Evolutionary conservation across 2,888 invertebrate species (phyloP), one percentile per base, ranked within the genome.

Genomic region (Marronus borbonicus): DNA sequence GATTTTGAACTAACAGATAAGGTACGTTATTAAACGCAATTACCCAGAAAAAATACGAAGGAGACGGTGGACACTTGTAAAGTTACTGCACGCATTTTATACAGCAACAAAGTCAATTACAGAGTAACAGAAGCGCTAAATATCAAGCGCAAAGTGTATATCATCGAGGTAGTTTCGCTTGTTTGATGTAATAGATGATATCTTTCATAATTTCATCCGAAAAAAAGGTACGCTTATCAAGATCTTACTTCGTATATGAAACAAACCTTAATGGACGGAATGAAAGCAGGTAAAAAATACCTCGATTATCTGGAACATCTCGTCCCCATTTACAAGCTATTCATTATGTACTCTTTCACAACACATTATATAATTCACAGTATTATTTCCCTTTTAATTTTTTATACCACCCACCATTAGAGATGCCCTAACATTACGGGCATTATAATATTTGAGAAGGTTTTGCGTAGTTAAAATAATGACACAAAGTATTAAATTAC

Each of bases 351-450:
- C 72, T 74, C 49, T 62, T 60, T 74, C 72, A 74, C 60, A 74
- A 62, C 72, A 74, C 72, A 74, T 74, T 74, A 74, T 74, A 49
- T 74, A 74, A 74, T 74, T 74, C 72, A 74, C 60, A 60, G 44
- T 74, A 44, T 44, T 49, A 74, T 74, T 74, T 74, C 62, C 72
- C 44, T 60, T 60, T 74, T 74, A 74, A 72, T 74, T 74, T 74
- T 74, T 74, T 74, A 74, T 74, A 60, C 72, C 62, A 24, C 72
- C 72, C 60, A 62, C 72, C 36, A 74, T 74, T 74, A 74, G 60
- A 28, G 72, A 20, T 44, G 44, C 44, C 60, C 28, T 8, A 14
- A 10, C 44, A 44, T 74, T 62, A 74, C 39, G 7, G 60, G 4
- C 20, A 62, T 74, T 74, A 62, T 60, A 68, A 28, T 50, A 74